These are phyloP conservation scores for Corythoichthys haematopterus DNA, from an alignment of 2,113 vertebrate species.

Conservation along the genomic window DNA sequence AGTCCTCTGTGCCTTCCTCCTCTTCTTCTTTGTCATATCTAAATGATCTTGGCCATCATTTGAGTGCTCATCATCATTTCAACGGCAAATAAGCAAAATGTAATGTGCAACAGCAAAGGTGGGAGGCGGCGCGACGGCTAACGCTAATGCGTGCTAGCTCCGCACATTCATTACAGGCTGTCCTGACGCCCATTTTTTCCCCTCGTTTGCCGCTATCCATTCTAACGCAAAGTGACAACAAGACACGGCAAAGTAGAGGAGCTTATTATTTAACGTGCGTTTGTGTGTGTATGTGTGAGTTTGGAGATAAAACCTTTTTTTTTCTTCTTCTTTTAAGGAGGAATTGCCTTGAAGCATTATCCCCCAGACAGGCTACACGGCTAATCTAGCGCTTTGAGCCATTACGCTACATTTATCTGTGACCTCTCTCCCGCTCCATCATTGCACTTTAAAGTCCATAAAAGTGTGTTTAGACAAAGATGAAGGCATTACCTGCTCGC, in stretches of 20 bases:
- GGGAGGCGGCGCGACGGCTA: constrained; percentile 64
- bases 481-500: constrained; percentile 74
- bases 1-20: not conserved
- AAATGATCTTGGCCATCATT: constrained; percentile 74
- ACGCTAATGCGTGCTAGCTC: constrained; percentile 63
- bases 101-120: constrained; percentile 66
- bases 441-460: constrained; percentile 77
- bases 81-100: constrained; percentile 74
- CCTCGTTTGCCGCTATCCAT: constrained; percentile 46
- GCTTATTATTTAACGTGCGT: constrained; percentile 70
- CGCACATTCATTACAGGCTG: constrained; percentile 64
- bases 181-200: not conserved
- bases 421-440: constrained; percentile 73
- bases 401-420: constrained; percentile 79
- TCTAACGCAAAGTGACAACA: constrained; percentile 76
- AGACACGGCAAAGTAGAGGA: constrained; percentile 52
- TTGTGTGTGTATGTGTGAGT: constrained; percentile 29
- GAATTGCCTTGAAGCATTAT: constrained; percentile 76
- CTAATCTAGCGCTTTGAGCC: constrained; percentile 75
- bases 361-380: constrained; percentile 74
- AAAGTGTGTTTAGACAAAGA: constrained; percentile 81
- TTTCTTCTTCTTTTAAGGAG: constrained; percentile 67
- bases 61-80: constrained; percentile 77
- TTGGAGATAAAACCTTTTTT: constrained; percentile 10
- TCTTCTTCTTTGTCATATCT: constrained; percentile 56